Conservation (phyloP, 2,797 vertebrate genomes). For the Leucoraja ocellata region DNA sequence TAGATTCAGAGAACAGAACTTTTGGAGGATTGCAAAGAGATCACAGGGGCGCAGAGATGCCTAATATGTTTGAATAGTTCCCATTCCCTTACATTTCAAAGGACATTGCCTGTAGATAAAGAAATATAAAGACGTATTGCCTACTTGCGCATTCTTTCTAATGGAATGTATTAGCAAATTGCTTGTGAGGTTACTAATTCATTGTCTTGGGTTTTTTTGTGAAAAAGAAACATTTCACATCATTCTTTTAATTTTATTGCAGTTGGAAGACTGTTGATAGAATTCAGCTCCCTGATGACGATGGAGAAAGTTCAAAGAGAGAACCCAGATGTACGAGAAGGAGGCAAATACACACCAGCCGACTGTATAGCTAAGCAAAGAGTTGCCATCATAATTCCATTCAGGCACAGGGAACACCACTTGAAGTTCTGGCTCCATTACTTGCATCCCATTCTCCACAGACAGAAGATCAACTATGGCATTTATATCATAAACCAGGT, state of each 20-base stretch:
- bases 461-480: slow-evolving; percentile 89
- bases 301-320: slow-evolving; percentile 93
- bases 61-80: neutral
- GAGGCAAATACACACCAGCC: slow-evolving; percentile 78
- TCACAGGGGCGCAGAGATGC: too few relatives aligned
- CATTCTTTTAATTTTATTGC: slow-evolving; percentile 42
- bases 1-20: too few relatives aligned
- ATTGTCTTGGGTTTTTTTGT: neutral
- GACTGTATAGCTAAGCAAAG: slow-evolving; percentile 87
- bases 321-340: slow-evolving; percentile 86
- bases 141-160: neutral
- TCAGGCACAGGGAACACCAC: slow-evolving; percentile 89
- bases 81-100: neutral
- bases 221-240: neutral
- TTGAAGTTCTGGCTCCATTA: slow-evolving; percentile 98
- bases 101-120: neutral
- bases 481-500: slow-evolving; percentile 98
- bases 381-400: slow-evolving; percentile 96
- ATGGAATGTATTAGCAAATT: neutral
- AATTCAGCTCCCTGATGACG: slow-evolving; percentile 93
- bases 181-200: neutral
- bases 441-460: slow-evolving; percentile 87
- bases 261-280: slow-evolving; percentile 94
- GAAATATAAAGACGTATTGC: neutral
- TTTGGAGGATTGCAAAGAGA: too few relatives aligned